These are phyloP conservation scores for Spilosoma lubricipeda DNA, from an alignment of 2,888 invertebrate genomes.

Conservation along the genomic window DNA sequence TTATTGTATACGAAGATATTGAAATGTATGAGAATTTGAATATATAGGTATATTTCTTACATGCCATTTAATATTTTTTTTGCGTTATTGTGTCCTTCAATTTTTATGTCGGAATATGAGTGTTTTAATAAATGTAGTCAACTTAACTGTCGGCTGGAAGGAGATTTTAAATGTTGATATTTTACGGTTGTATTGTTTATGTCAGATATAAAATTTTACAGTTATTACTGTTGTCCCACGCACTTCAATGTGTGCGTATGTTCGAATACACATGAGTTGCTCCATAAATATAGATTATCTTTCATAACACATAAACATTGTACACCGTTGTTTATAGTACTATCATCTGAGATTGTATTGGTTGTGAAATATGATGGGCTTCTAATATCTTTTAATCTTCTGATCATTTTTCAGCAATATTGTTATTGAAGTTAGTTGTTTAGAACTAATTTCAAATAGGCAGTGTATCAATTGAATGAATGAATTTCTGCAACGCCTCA, in stretches of 20 bases:
- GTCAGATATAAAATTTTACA: slow-evolving; percentile 1
- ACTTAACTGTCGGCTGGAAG: background rate
- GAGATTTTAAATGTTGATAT: background rate
- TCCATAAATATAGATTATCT: background rate
- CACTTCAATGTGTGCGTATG: background rate
- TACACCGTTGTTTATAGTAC: background rate
- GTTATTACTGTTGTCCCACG: background rate
- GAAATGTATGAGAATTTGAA: background rate
- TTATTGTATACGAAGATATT: background rate
- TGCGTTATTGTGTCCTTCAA: background rate
- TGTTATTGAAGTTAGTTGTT: background rate
- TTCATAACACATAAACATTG: background rate
- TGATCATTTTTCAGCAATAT: background rate
- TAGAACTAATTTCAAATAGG: background rate
- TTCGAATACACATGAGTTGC: background rate
- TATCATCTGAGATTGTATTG: background rate
- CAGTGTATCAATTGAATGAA: too few relatives aligned
- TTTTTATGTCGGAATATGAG: background rate
- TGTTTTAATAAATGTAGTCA: background rate
- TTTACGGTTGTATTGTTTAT: background rate
- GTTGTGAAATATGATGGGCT: background rate
- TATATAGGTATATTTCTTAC: background rate
- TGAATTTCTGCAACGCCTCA: background rate
- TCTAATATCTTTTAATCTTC: background rate
- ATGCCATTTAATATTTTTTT: background rate